Base-by-base conservation (phyloP, 2,888 invertebrate species). In the Eristalinus aeneus region DNA sequence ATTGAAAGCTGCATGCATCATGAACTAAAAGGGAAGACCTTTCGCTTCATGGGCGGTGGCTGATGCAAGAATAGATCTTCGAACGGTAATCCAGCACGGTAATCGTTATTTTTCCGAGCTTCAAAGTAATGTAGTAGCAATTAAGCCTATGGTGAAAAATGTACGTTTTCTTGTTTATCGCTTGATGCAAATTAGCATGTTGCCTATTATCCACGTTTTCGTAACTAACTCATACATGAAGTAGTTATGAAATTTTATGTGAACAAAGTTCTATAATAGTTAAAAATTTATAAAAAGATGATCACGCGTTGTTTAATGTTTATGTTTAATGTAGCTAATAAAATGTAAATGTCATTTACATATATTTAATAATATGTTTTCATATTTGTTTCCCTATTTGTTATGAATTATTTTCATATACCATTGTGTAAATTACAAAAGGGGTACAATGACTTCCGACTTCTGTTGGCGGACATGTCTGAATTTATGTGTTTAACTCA, bases 11-110 rank as follows among this genome's bases (percentile, higher is more conserved):
- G 56, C 46, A 34, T 76, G 46, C n/a, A 46, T 16, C 54, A 34
- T 39, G 23, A 64, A n/a, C 46, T 16, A 12, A 36, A 46, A 46
- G 8, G 16, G 20, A 73, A 64, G 73, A 69, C 69, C 67, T 65
- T 63, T 34, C 34, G 74, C 58, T 4, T 36, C 36, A 72, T 84
- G 71, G 71, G 84, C 79, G 76, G 58, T 72, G 85, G 75, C 71
- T 72, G 79, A 68, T 81, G 71, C 72, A 34, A 63, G 23, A 63
- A 80, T 63, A 72, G 58, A 76, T 79, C 68, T 69, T 53, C 34
- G 23, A 54, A 63, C 67, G 27, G 36, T 34, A 67, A 56, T 71
- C 39, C 54, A 74, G 58, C 74, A 80, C 79, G 79, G 60, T 74
- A 84, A 84, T 74, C 58, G 60, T 11, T 12, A 56, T n/a, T 69